Evolutionary conservation across 2,888 invertebrate genomes (phyloP), one percentile per base, ranked within the genome.

Genomic region (Epirrita christyi): DNA sequence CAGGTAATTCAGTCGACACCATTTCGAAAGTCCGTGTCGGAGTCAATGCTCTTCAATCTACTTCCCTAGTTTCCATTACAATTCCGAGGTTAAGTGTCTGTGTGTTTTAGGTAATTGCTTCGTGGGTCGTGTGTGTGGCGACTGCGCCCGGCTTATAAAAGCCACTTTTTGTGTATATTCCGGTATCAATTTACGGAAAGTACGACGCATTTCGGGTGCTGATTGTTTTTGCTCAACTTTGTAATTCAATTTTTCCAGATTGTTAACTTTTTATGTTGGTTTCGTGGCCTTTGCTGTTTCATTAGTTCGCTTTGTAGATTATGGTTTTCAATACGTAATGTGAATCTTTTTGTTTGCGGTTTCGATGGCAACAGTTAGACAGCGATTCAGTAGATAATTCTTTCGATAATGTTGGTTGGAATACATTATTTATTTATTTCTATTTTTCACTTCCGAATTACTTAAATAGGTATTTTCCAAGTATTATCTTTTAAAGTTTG

Each of bases 31-130:
- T n/a, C n/a, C n/a, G n/a, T n/a, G n/a, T 21, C 21, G 21, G 21
- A 21, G 21, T 21, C 21, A 21, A 21, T 4, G 13, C 5, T 5
- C 6, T 71, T n/a, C 5, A 9, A 4, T 41, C 32, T n/a, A 32
- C 56, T 49, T 46, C 56, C 49, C 60, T 75, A 72, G 86, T 86
- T 85, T 90, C 89, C 90, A 91, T 90, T 89, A 89, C 86, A 85
- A 86, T 84, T 86, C 88, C 80, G 84, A 86, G 87, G 86, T 85
- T 85, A 86, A 84, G 83, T 79, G 85, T 77, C 81, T 88, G 88
- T 88, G 86, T 88, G 84, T 83, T 88, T 83, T 84, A 81, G 82
- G 78, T 90, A 91, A 91, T 91, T 89, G 89, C 78, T 75, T 76
- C 86, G 86, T 87, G 91, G 80, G 75, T 77, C 88, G 88, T 89